These are phyloP conservation scores for Atta texana DNA, from an alignment of 1,140 invertebrate species.

Conservation along the genomic window DNA sequence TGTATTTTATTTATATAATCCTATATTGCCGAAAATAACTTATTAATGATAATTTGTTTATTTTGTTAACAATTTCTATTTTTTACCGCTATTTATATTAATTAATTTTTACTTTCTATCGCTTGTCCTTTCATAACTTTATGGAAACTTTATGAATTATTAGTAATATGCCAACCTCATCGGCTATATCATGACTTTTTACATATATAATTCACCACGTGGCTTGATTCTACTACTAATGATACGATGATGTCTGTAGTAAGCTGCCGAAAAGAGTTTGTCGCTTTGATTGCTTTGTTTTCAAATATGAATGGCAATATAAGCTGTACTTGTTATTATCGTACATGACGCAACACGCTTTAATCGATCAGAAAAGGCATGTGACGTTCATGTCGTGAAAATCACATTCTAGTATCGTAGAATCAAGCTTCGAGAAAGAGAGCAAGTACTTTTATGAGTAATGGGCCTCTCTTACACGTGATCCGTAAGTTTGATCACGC, in stretches of 20 bases:
- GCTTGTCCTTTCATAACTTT: neutral
- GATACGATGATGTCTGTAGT: neutral
- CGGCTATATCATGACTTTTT: neutral
- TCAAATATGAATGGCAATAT: neutral
- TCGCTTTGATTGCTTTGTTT: conserved; percentile 16
- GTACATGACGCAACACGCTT: conserved; percentile 42
- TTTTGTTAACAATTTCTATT: neutral
- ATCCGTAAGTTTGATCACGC: conserved; percentile 42
- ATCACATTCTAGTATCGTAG: conserved; percentile 30
- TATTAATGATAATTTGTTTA: conserved; percentile 5
- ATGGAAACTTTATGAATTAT: conserved; percentile 28
- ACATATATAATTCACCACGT: conserved; percentile 1
- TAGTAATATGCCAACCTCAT: conserved; percentile 2
- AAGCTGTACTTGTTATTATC: conserved; percentile 31
- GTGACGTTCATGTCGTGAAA: conserved; percentile 53
- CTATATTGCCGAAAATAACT: neutral
- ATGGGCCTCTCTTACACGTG: conserved; percentile 47
- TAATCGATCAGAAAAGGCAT: conserved; percentile 59
- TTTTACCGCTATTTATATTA: neutral
- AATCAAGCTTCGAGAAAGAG: conserved; percentile 67
- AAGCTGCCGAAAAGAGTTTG: conserved; percentile 10
- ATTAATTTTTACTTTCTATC: conserved; percentile 14
- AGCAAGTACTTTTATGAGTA: conserved; percentile 6
- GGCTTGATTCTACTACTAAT: conserved; percentile 43
- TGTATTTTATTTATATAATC: neutral